Percentiles rank a stretch among this genome's conserved stretches.
Evolutionary conservation across 2,113 vertebrate genomes (phyloP).

Genomic region (Dromiciops gliroides): DNA sequence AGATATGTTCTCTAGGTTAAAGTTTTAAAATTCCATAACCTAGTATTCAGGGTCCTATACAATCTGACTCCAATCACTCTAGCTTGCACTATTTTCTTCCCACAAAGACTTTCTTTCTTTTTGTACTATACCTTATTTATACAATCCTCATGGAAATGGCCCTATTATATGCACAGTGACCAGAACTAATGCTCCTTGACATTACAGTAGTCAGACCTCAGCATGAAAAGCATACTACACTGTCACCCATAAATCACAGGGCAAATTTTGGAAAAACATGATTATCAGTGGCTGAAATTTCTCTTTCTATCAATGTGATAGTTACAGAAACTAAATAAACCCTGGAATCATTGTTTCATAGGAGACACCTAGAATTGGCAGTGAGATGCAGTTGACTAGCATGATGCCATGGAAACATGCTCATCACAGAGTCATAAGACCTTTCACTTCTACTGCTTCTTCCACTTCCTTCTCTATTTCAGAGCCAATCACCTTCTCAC

Average conservation of each 20-base stretch:
- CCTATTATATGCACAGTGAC: neutral
- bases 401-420: neutral
- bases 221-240: neutral
- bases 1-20: neutral
- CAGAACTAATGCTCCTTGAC: neutral
- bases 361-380: neutral
- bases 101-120: neutral
- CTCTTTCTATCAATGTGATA: neutral
- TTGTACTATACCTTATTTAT: neutral
- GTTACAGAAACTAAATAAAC: neutral
- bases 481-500: neutral
- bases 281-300: neutral
- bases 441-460: no score
- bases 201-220: neutral
- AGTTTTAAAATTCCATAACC: neutral
- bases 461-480: neutral
- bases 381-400: neutral
- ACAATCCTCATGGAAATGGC: neutral
- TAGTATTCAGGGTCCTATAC: neutral
- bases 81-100: neutral
- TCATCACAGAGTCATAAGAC: neutral
- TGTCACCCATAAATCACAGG: neutral
- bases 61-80: neutral
- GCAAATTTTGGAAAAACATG: neutral
- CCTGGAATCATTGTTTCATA: neutral